phyloP scores from a whole-genome alignment of 2,888 invertebrate genomes.

The Luperina testacea region DNA sequence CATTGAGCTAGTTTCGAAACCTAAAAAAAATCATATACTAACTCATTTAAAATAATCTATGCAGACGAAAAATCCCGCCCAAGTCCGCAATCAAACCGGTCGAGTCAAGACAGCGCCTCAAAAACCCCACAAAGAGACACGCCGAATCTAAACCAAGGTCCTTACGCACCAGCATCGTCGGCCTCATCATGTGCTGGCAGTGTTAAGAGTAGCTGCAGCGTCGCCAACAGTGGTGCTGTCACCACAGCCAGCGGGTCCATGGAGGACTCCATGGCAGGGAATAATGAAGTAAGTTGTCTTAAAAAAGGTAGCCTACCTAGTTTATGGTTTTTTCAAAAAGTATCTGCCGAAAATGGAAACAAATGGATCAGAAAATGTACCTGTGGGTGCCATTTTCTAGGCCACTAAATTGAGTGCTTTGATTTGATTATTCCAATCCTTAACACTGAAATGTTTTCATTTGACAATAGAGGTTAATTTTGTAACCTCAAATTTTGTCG shows the following conservation, averaged over 20 bases:
- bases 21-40: not conserved
- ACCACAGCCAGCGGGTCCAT: slow-evolving; percentile 70
- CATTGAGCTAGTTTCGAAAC: not conserved
- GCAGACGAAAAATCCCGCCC: slow-evolving; percentile 88
- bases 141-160: slow-evolving; percentile 79
- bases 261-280: slow-evolving; percentile 81
- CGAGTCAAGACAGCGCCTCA: slow-evolving; percentile 85
- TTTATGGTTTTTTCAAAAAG: not conserved
- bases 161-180: slow-evolving; percentile 83
- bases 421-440: not conserved
- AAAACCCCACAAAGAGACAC: slow-evolving; percentile 86
- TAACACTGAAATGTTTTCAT: not conserved
- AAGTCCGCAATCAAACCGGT: slow-evolving; percentile 87
- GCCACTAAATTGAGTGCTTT: not conserved
- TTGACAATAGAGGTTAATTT: not conserved
- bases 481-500: not conserved
- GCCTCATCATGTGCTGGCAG: slow-evolving; percentile 76
- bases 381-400: not conserved
- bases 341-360: not conserved
- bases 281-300: slow-evolving; percentile 75
- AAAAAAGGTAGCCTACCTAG: not conserved
- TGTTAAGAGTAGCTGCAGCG: slow-evolving; percentile 82
- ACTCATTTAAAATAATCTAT: slow-evolving; percentile 1
- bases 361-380: not conserved
- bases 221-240: slow-evolving; percentile 75